These are phyloP conservation scores for Eilema caniola DNA, from an alignment of 2,888 invertebrate species.

Conservation along the genomic window DNA sequence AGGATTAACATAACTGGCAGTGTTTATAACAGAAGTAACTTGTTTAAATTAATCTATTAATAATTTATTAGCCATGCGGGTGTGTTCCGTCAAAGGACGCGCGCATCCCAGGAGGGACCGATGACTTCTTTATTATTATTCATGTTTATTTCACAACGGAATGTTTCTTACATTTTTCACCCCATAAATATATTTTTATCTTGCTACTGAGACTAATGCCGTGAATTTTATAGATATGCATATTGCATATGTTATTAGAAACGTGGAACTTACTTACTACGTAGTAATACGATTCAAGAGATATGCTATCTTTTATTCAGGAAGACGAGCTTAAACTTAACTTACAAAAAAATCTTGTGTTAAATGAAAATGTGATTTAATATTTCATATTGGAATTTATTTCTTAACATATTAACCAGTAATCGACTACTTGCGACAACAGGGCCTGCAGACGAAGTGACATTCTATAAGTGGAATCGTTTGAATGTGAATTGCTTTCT, in stretches of 20 bases:
- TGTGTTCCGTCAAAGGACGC: constrained; percentile 52
- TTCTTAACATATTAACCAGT: no score
- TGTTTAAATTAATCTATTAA: constrained; percentile 50
- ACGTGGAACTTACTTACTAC: no score
- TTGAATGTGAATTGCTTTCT: no score
- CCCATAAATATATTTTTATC: constrained; percentile 32
- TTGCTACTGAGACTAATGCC: constrained; percentile 28
- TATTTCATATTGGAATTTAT: no score
- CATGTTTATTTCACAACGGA: constrained; percentile 17
- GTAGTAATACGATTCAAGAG: not conserved
- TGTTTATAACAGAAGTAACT: constrained; percentile 43
- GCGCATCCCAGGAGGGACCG: constrained; percentile 38
- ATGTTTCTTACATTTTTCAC: constrained; percentile 19
- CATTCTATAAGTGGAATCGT: no score
- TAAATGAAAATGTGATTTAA: not conserved
- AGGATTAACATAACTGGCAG: constrained; percentile 3
- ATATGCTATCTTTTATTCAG: not conserved
- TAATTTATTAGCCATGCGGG: constrained; percentile 59
- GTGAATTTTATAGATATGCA: constrained; percentile 24
- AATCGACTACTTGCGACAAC: no score
- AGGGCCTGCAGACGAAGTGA: no score
- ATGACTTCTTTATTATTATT: constrained; percentile 39
- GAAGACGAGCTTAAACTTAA: not conserved
- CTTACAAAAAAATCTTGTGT: not conserved
- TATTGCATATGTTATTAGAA: no score